Conservation (phyloP, 2,113 vertebrate genomes). For the Corapipo altera region DNA sequence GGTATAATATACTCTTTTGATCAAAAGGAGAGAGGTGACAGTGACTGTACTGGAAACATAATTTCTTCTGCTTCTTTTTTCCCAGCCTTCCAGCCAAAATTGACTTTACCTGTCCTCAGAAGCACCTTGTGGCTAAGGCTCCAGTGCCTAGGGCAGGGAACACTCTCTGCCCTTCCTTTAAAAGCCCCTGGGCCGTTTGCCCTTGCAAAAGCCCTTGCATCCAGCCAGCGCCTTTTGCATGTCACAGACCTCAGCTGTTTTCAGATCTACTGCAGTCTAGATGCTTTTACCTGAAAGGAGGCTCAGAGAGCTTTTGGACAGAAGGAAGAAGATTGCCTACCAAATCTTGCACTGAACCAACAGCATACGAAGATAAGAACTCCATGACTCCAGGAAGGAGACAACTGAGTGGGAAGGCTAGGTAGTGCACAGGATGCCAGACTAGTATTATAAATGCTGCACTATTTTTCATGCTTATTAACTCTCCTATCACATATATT, state of each 20-base stretch:
- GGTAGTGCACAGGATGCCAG: not conserved
- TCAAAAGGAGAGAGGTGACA: not conserved
- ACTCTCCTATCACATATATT: not conserved
- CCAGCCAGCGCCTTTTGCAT: not conserved
- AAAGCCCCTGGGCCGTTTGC: not conserved
- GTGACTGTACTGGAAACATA: not conserved
- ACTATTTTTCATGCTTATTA: not conserved
- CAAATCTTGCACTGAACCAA: not conserved
- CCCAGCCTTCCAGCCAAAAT: not conserved
- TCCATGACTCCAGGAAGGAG: not conserved
- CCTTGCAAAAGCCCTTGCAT: not conserved
- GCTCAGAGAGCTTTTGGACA: not conserved
- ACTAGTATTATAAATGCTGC: not conserved
- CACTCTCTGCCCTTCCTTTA: not conserved
- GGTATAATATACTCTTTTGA: not conserved
- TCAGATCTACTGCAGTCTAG: not conserved
- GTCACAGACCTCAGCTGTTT: not conserved
- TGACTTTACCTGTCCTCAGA: not conserved
- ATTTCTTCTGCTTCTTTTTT: not conserved
- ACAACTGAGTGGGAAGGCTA: not conserved
- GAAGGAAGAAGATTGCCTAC: not conserved
- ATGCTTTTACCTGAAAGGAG: not conserved
- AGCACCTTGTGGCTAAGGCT: not conserved
- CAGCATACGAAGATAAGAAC: not conserved
- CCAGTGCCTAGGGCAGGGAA: not conserved